Evolutionary conservation across 1,140 invertebrate genomes (phyloP).

Genomic region (Chymomyza costata): DNA sequence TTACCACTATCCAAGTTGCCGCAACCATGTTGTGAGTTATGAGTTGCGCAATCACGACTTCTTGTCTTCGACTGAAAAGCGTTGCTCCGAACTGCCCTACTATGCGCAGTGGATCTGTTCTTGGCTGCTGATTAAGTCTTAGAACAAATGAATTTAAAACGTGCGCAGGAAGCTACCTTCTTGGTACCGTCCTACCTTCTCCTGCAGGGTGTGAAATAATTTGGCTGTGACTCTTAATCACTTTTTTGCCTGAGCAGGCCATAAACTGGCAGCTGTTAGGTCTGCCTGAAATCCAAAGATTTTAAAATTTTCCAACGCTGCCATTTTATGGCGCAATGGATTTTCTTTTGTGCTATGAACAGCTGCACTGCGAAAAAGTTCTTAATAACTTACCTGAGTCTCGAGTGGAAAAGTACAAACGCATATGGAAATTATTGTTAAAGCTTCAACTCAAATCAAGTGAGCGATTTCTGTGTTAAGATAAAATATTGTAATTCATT

Average conservation of each 20-base stretch:
- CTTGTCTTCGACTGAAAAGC: slow-evolving; percentile 39
- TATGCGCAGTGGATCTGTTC: slow-evolving; percentile 8
- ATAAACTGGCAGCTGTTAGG: slow-evolving; percentile 3
- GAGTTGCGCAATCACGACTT: slow-evolving; percentile 73
- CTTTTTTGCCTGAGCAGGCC: too few species aligned
- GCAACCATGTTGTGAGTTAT: slow-evolving; percentile 61
- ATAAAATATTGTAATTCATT: slow-evolving; percentile 72
- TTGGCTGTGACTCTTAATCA: slow-evolving; percentile 10
- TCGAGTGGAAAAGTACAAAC: background rate
- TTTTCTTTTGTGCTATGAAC: slow-evolving; percentile 20
- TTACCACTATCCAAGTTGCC: too few species aligned
- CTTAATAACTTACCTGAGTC: slow-evolving; percentile 31
- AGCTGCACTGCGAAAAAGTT: slow-evolving; percentile 46
- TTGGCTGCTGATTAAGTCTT: slow-evolving; percentile 63
- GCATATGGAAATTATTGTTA: slow-evolving; percentile 3
- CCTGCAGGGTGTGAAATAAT: slow-evolving; percentile 52
- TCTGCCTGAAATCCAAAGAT: slow-evolving; percentile 27
- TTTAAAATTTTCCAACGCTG: background rate
- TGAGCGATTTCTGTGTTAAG: slow-evolving; percentile 55
- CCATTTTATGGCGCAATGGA: slow-evolving; percentile 43
- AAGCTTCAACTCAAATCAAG: slow-evolving; percentile 26
- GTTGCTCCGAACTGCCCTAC: background rate
- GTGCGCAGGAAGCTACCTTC: slow-evolving; percentile 38
- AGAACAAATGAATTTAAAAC: slow-evolving; percentile 73
- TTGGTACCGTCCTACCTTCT: too few species aligned